Percentiles rank a stretch among this genome's conserved stretches.
Conservation (phyloP, 2,888 invertebrate species). For the Gandaritis pyraliata region DNA sequence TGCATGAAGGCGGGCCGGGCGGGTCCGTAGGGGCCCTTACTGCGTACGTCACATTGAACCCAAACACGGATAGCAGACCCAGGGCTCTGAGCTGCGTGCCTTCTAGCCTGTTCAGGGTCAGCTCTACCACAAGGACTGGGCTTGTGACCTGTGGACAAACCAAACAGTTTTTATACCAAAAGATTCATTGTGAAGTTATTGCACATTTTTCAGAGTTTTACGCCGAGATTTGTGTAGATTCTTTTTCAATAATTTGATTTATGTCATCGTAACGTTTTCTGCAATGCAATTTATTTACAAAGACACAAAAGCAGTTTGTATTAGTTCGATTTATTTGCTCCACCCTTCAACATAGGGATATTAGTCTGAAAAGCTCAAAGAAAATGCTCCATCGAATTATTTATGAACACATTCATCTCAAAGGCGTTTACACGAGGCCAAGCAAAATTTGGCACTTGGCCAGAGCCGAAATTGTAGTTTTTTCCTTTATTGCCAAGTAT, state of each 20-base stretch:
- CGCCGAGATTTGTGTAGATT: not conserved
- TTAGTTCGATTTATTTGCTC: constrained; percentile 13
- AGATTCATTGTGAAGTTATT: too few species aligned
- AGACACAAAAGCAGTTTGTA: constrained; percentile 11
- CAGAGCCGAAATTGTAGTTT: constrained; percentile 52
- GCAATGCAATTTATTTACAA: not conserved
- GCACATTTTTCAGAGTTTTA: too few species aligned
- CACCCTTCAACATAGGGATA: constrained; percentile 16
- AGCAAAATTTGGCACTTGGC: constrained; percentile 57
- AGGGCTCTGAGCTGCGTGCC: constrained; percentile 93
- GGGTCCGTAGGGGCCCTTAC: constrained; percentile 81
- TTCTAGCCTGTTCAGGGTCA: constrained; percentile 88
- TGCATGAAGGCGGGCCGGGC: constrained; percentile 86
- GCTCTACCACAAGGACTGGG: constrained; percentile 91
- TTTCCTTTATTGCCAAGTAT: constrained; percentile 43
- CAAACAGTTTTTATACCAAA: not conserved
- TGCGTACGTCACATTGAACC: constrained; percentile 97
- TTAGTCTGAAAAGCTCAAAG: constrained; percentile 42
- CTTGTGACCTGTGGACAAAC: constrained; percentile 79
- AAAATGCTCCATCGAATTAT: constrained; percentile 54
- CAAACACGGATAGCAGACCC: constrained; percentile 92
- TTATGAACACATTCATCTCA: constrained; percentile 58
- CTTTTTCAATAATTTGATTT: not conserved
- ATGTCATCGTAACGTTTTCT: not conserved
- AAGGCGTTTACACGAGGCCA: constrained; percentile 46